phyloP scores from a whole-genome alignment of 2,113 vertebrate genomes.

The Anser cygnoides region DNA sequence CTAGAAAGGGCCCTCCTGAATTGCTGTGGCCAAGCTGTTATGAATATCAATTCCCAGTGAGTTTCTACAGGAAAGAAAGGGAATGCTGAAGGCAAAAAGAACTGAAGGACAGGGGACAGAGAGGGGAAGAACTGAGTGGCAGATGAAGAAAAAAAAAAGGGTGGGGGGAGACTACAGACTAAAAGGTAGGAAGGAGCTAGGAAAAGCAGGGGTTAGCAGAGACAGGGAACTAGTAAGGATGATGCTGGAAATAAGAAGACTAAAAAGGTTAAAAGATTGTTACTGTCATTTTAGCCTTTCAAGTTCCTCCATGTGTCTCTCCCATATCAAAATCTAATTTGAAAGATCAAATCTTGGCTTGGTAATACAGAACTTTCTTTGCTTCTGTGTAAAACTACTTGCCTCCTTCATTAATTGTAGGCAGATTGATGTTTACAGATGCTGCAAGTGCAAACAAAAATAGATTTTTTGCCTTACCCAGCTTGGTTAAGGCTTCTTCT shows the following conservation, averaged over 20 bases:
- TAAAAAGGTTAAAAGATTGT: neutral
- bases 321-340: neutral
- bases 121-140: neutral
- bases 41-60: neutral
- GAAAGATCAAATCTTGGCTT: neutral
- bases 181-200: neutral
- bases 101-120: neutral
- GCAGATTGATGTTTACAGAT: neutral
- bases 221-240: neutral
- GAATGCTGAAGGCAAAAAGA: neutral
- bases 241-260: neutral
- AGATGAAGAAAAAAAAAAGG: neutral
- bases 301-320: neutral
- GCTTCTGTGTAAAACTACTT: neutral
- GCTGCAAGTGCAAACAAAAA: neutral
- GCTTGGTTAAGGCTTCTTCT: neutral
- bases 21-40: neutral
- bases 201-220: neutral
- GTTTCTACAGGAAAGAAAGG: neutral
- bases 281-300: neutral
- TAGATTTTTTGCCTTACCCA: neutral
- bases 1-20: neutral
- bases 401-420: neutral
- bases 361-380: neutral
- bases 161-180: neutral